A percentile compares a stretch with the other conserved stretches of the same genome.
Conservation (phyloP, 2,113 vertebrate species). For the human (Homo sapiens) region DNA sequence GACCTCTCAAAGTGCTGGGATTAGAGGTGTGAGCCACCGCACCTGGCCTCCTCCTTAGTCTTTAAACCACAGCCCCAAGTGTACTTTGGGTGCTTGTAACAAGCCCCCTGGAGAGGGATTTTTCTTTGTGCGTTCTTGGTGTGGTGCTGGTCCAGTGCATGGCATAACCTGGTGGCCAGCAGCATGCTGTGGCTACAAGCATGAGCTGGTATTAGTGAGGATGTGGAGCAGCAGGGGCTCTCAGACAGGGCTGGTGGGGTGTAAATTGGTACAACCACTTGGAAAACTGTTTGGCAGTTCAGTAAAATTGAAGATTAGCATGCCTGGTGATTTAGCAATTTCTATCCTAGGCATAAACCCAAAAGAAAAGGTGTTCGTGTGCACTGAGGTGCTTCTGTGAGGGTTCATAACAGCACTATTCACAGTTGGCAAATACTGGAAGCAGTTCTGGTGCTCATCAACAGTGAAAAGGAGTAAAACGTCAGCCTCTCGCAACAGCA, state of each 20-base stretch:
- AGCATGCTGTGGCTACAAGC: background rate
- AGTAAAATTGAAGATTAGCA: background rate
- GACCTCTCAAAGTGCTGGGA: too few species aligned
- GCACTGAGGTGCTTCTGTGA: background rate
- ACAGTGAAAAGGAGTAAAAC: background rate
- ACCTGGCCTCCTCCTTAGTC: background rate
- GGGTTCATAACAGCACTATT: background rate
- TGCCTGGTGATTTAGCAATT: background rate
- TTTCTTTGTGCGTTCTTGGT: background rate
- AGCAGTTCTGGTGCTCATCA: background rate
- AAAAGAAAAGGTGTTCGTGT: background rate
- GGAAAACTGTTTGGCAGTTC: slow-evolving; percentile 21
- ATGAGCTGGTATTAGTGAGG: background rate
- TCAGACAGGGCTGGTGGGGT: background rate
- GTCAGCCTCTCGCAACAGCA: accelerated
- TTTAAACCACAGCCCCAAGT: background rate
- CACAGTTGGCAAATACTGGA: background rate
- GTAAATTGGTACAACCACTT: background rate
- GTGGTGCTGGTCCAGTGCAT: background rate
- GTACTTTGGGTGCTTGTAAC: background rate
- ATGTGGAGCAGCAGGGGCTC: background rate
- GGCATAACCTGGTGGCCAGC: background rate
- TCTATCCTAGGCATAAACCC: slow-evolving; percentile 23
- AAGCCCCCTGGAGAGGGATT: background rate
- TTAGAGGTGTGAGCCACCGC: too few species aligned